Evolutionary conservation across 2,113 vertebrate species (phyloP), one percentile per base, ranked within the genome.

Genomic region (Willisornis vidua): DNA sequence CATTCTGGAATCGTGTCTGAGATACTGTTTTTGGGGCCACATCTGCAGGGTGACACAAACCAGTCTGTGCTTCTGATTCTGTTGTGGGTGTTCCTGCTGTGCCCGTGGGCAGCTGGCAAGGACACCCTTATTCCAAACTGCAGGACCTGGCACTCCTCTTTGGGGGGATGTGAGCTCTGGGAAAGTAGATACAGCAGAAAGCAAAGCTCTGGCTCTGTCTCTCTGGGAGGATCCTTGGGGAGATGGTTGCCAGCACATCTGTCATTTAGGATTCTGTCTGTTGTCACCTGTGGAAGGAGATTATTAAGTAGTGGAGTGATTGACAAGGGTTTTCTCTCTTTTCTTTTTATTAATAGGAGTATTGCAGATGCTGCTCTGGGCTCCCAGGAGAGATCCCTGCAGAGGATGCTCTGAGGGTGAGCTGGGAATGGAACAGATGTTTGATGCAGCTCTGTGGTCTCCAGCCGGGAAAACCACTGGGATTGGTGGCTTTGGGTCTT

Each of bases 371-470:
- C 74, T 57, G 62, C 68, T 55, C 45, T 49, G 79, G 51, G 79
- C 37, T 87, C 83, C 89, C 67, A 22, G 80, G 89, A 61, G 76
- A 46, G 65, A 43, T 74, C 48, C 58, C 54, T 23, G 58, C 73
- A 54, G 59, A 77, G 91, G 84, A 35, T 39, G 70, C 63, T 61
- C 73, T 22, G 51, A 22, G 78, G 63, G 24, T 12, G 45, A 77
- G 65, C 71, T 55, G 39, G 71, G 11, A 29, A 12, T 28, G 10
- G 39, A 66, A 46, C 57, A 61, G 37, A 23, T 65, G 70, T 71
- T 37, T 1, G 1, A 2, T 3, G 12, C 22, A 31, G 33, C 37
- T 5, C 51, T 73, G 39, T 31, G 9, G 0, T 10, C 26, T 26
- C 41, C 3, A 45, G 24, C 17, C 66, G 43, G 72, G 2, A 23